Conservation (phyloP, 37 sponge, comb jelly and placozoan species). For the Beroe ovata region DNA sequence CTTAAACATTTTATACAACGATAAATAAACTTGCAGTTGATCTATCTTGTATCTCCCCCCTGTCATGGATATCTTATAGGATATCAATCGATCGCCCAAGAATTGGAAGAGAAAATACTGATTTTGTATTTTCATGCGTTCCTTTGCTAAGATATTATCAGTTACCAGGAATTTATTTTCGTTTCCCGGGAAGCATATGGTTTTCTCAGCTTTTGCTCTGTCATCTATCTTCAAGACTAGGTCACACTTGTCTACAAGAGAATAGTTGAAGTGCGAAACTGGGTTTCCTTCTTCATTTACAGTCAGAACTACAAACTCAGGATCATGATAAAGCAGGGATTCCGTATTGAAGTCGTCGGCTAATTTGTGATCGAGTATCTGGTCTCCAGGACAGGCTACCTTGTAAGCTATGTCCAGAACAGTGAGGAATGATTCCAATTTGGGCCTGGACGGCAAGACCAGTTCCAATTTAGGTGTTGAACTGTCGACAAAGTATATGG, state of each 20-base stretch:
- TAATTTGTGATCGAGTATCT: conserved; percentile 41
- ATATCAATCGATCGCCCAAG: not conserved
- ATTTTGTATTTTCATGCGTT: not conserved
- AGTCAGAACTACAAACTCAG: not conserved
- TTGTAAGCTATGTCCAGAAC: conserved; percentile 57
- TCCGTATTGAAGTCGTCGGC: conserved; percentile 3
- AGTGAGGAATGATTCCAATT: conserved; percentile 20
- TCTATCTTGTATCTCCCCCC: conserved; percentile 1
- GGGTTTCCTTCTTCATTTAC: not conserved
- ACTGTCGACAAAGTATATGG: not conserved
- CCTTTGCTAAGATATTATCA: conserved; percentile 11
- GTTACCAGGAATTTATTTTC: conserved; percentile 55
- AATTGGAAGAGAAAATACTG: conserved; percentile 1
- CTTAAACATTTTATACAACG: not conserved
- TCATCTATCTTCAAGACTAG: not conserved
- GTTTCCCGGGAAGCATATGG: conserved; percentile 43
- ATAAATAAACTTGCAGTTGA: not conserved
- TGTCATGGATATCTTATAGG: not conserved
- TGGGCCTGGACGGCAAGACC: not conserved
- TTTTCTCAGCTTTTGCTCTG: conserved; percentile 1
- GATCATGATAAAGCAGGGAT: conserved; percentile 40
- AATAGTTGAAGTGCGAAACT: not conserved
- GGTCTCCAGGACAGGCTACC: conserved; percentile 2
- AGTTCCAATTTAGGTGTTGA: not conserved
- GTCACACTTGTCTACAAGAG: not conserved